These are phyloP conservation scores for Oreochromis grahami DNA, from an alignment of 2,797 vertebrate genomes.

Conservation along the genomic window DNA sequence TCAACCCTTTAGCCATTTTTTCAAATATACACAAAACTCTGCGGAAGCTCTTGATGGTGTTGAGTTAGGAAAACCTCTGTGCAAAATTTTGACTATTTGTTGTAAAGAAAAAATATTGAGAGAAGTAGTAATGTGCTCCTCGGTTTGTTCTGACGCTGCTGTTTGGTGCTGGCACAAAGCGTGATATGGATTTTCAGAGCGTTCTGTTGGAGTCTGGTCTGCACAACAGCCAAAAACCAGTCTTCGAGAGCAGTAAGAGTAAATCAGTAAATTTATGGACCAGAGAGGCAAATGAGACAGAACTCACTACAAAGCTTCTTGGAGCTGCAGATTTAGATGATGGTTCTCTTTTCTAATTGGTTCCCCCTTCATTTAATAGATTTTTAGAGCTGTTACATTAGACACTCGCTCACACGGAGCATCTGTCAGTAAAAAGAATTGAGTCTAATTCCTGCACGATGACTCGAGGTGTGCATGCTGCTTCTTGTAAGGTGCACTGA, in stretches of 20 bases:
- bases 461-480: not conserved
- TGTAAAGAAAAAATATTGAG: not conserved
- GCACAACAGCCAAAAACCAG: not conserved
- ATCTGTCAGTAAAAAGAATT: not conserved
- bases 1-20: not conserved
- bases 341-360: not conserved
- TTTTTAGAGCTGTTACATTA: not conserved
- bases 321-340: not conserved
- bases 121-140: not conserved
- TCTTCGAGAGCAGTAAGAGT: not conserved
- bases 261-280: not conserved
- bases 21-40: not conserved
- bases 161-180: not conserved
- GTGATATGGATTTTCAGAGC: not conserved
- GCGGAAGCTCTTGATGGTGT: not conserved
- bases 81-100: not conserved
- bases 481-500: not conserved
- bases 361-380: not conserved
- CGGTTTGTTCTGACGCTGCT: not conserved
- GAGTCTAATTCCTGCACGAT: not conserved
- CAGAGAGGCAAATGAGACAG: not conserved
- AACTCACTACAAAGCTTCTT: not conserved
- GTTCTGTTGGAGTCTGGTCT: not conserved
- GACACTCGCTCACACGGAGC: not conserved
- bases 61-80: not conserved